Evolutionary conservation across 2,113 vertebrate species (phyloP).

Genomic region (Struthio camelus): DNA sequence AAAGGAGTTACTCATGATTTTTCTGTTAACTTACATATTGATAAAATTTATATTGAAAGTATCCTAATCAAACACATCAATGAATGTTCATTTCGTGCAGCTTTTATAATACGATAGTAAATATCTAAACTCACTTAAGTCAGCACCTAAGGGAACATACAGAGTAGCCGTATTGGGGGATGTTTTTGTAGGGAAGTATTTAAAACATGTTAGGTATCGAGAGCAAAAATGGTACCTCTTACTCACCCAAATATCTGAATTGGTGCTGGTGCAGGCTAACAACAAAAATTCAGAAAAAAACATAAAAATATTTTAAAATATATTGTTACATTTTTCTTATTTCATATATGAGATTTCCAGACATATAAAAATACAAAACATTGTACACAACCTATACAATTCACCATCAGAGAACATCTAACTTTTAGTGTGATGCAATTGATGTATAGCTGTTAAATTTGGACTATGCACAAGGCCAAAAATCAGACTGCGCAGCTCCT

Average conservation of each 20-base stretch:
- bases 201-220: constrained; percentile 11
- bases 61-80: not conserved
- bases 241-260: not conserved
- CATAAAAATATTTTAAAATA: not conserved
- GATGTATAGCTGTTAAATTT: not conserved
- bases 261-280: not conserved
- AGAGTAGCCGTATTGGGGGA: not conserved
- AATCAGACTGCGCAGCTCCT: not conserved
- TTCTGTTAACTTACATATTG: not conserved
- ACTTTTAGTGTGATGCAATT: not conserved
- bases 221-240: not conserved
- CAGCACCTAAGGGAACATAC: not conserved
- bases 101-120: not conserved
- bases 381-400: not conserved
- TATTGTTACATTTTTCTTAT: not conserved
- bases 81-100: not conserved
- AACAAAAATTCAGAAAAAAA: not conserved
- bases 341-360: not conserved
- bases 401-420: not conserved
- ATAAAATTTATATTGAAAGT: not conserved
- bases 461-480: not conserved
- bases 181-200: not conserved
- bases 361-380: not conserved
- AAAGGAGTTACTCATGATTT: not conserved
- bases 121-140: not conserved